Evolutionary conservation across 37 sponge, comb jelly and placozoan genomes (phyloP), one percentile per base, ranked within the genome.

Genomic region (Tethya wilhelma): DNA sequence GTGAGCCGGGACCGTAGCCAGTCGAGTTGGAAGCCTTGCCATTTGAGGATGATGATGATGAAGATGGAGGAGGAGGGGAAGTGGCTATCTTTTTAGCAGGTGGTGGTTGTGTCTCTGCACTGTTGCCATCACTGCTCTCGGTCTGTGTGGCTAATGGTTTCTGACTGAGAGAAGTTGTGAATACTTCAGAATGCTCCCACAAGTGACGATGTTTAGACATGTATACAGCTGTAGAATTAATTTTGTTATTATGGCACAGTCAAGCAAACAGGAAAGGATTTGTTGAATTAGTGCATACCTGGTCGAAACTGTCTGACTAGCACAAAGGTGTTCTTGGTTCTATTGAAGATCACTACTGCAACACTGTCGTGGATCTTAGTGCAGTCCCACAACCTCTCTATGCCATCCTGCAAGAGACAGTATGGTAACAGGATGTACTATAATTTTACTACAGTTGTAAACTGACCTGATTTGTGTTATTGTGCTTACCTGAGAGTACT

Each of bases 271-370:
- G 5, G 2, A 44, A 57, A 77, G 29, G 29, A 14, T 45, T 45
- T 36, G 34, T 1, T 7, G 4, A 44, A 63, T 38, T 23, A 34
- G 25, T 59, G 33, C 63, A n/a, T 84, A 96, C 97, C 94, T 79
- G 98, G 96, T 86, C 98, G 82, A 56, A 97, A 97, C 73, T 97
- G 98, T 60, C 76, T 85, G 20, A 97, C 98, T 2, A 94, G 28
- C 26, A 97, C 86, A 64, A 97, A 76, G 0, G 80, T 73, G 38
- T 89, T 30, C 67, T 88, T 91, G 4, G 95, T 86, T 33, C 56
- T 83, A 60, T 97, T 94, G 77, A 57, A 95, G 4, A 97, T 75
- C 42, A 97, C 81, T 2, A 97, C 71, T 32, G 85, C 84, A 23
- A 97, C 75, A 84, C 98, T 97, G 77, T 94, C 86, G 62, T 97